Base-by-base conservation (phyloP, 1,140 invertebrate species). In the Trachelipus rathkii region DNA sequence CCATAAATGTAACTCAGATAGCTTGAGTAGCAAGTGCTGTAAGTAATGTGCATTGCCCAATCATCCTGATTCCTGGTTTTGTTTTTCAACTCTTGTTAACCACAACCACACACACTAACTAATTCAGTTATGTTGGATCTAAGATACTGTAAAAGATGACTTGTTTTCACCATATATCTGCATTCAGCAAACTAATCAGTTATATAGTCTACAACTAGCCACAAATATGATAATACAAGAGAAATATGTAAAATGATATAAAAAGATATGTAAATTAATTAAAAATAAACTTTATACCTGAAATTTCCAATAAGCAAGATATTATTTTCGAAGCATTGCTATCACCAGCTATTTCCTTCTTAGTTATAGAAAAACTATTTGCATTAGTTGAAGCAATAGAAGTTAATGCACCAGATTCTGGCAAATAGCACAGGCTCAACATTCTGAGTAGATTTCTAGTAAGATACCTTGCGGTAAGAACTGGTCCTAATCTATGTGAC, bases 111-210 rank as follows among this genome's bases (percentile, higher is more conserved):
- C 3, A 92, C 86, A 7, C 88, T 88, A 72, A 88, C 87, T 75
- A 89, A 82, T 77, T 98, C 95, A 13, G 91, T 90, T 84, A 95
- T 92, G 84, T 97, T n/a, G n/a, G 94, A 0, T n/a, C 95, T 93
- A 72, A 99, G 88, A 84, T 98, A 99, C 86, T 99, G 97, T 46
- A 95, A 86, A 46, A 98, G 80, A 99, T 92, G 69, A 98, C 90
- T 82, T 96, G 92, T 84, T 97, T 95, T 68, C 95, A 95, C 85
- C 97, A 98, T 78, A 97, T 44, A 73, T 76, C 77, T 87, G 78
- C 33, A 10, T 68, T 19, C 9, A 68, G n/a, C 10, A 68, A 23
- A 7, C 33, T 15, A 10, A 68, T 68, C 21, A n/a, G 66, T 10
- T n/a, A n/a, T n/a, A n/a, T n/a, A n/a, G n/a, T n/a, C n/a, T n/a